Base-by-base conservation (phyloP, 2,113 vertebrate species). In the Anser brachyrhynchus region DNA sequence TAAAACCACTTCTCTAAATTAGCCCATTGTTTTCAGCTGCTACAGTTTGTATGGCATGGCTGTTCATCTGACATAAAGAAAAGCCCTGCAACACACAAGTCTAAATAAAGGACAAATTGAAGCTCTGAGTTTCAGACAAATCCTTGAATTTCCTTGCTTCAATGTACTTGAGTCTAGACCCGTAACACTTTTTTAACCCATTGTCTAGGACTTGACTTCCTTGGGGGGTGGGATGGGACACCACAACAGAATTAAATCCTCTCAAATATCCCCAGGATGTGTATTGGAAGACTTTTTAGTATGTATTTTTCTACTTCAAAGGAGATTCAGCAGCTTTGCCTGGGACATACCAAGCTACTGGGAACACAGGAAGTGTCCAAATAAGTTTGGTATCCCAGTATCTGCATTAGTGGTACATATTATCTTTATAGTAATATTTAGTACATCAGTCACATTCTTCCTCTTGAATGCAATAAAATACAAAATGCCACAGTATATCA, bases 41-140 rank as follows among this genome's bases (percentile, higher is more conserved):
- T 66, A 69, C 61, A 62, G 29, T 23, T 18, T 49, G 8, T 5
- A 33, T 3, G 6, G 20, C 15, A 31, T 0, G 7, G 20, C n/a
- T 76, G 55, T 49, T 59, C 29, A 37, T 29, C 25, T 23, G 28
- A 61, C 49, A 64, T 1, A 31, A n/a, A 20, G 76, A 58, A 72
- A 93, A 86, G 22, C 28, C 31, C 49, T 22, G 37, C 2, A 4
- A 11, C 10, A 26, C 10, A n/a, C 3, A 35, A 44, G 17, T 14
- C 31, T 17, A 54, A 89, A 64, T 17, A 54, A 89, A 57, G 7
- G 3, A 29, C 23, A 80, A 84, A 72, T 54, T 3, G 2, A 88
- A 77, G 37, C n/a, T 33, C 0, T 11, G 29, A 41, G 10, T 16
- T 72, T 78, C 52, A 2, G 2, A 65, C 23, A 54, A 29, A 49